Percentiles rank a stretch among this genome's conserved stretches.
These are phyloP conservation scores for Pteruthius melanotis DNA, from an alignment of 2,113 vertebrate species.

Conservation along the genomic window DNA sequence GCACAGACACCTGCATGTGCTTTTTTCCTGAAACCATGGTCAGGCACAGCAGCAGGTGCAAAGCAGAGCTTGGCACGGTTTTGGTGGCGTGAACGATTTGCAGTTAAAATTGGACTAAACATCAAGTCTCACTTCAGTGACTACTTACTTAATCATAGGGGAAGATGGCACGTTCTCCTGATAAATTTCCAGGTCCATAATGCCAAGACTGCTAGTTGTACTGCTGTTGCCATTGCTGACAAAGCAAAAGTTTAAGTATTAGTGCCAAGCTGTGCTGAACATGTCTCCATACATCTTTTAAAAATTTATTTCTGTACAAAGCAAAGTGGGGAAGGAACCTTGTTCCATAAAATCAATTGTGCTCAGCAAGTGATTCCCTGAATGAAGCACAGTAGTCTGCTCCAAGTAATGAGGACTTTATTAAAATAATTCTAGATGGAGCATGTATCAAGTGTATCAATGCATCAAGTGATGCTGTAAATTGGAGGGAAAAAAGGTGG, in stretches of 20 bases:
- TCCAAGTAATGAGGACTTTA: not conserved
- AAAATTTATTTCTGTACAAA: not conserved
- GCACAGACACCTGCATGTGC: not conserved
- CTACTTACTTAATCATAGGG: slow-evolving; percentile 86
- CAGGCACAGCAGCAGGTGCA: slow-evolving; percentile 18
- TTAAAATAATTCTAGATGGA: not conserved
- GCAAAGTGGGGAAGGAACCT: not conserved
- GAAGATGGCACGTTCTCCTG: slow-evolving; percentile 83
- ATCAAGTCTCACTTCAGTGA: slow-evolving; percentile 48
- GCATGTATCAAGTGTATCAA: not conserved
- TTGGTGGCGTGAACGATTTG: slow-evolving; percentile 2
- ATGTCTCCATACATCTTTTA: slow-evolving; percentile 1
- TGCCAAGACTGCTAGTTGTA: slow-evolving; percentile 88
- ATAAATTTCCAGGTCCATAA: slow-evolving; percentile 89
- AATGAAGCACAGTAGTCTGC: not conserved
- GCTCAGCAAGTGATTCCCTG: not conserved
- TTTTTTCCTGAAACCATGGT: not conserved
- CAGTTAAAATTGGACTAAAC: slow-evolving; percentile 64
- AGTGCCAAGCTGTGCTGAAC: slow-evolving; percentile 65
- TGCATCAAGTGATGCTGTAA: not conserved
- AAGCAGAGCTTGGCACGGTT: slow-evolving; percentile 52
- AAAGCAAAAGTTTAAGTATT: slow-evolving; percentile 80
- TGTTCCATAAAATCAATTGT: not conserved
- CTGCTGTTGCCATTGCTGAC: slow-evolving; percentile 95
- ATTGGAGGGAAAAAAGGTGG: not conserved